phyloP scores from a whole-genome alignment of 2,888 invertebrate species.

The Cephus pygmeus region DNA sequence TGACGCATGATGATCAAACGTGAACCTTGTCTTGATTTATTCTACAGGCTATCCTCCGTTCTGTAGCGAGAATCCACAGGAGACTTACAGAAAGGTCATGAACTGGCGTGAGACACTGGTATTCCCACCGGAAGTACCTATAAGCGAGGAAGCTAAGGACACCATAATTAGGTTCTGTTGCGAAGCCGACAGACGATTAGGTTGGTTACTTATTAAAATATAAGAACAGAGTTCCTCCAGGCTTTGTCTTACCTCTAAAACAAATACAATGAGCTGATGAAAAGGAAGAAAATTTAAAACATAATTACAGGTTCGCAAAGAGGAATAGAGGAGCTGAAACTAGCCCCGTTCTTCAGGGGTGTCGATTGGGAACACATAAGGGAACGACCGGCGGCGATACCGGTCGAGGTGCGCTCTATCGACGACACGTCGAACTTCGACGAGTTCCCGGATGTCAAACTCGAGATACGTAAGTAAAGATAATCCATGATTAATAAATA shows the following conservation, averaged over 20 bases:
- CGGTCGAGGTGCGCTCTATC: conserved; percentile 97
- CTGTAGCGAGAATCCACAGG: conserved; percentile 98
- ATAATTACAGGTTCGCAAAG: conserved; percentile 81
- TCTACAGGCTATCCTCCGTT: conserved; percentile 93
- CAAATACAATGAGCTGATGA: too few relatives aligned
- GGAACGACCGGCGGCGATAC: conserved; percentile 97
- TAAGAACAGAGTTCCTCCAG: background rate
- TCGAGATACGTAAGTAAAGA: conserved; percentile 91
- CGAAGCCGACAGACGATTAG: conserved; percentile 90
- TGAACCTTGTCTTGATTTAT: background rate
- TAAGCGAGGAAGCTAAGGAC: conserved; percentile 96
- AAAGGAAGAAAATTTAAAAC: accelerated
- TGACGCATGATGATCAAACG: background rate
- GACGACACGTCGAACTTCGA: conserved; percentile 99
- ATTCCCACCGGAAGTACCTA: conserved; percentile 99
- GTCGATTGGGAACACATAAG: conserved; percentile 99
- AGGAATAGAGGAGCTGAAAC: conserved; percentile 93
- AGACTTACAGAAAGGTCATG: conserved; percentile 98
- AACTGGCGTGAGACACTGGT: conserved; percentile 98
- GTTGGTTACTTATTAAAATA: conserved; percentile 38
- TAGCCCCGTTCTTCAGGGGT: conserved; percentile 93
- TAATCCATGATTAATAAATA: background rate
- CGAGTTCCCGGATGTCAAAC: conserved; percentile 99
- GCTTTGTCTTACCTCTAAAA: too few relatives aligned
- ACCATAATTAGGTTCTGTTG: conserved; percentile 97